A percentile compares a stretch with the other conserved stretches of the same genome.
These are phyloP conservation scores for Bolinopsis microptera DNA, from an alignment of 37 sponge, comb jelly and placozoan genomes.

Conservation along the genomic window DNA sequence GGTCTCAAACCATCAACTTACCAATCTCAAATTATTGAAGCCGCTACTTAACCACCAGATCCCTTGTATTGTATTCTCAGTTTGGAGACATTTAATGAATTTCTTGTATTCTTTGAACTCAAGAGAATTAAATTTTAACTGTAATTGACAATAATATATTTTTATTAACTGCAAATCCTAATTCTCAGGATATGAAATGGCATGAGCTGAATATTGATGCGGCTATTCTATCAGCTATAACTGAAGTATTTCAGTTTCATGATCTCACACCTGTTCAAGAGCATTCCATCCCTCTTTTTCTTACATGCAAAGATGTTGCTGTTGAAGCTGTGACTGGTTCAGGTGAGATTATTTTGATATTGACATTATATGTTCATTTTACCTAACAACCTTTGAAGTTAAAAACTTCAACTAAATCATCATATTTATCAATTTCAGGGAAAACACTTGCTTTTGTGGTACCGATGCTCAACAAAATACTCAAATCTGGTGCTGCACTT, in stretches of 20 bases:
- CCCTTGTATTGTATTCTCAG: no score
- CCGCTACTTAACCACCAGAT: no score
- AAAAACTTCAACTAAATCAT: background rate
- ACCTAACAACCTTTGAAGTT: background rate
- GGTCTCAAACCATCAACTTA: no score
- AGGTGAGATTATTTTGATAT: background rate
- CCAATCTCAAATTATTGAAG: no score
- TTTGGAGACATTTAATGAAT: no score
- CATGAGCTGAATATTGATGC: background rate
- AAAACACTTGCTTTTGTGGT: conserved; percentile 97
- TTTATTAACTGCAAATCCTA: no score
- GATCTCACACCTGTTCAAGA: conserved; percentile 67
- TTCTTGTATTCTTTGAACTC: no score
- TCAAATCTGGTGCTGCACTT: background rate
- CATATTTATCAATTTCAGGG: conserved; percentile 83
- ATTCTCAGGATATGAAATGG: conserved; percentile 56
- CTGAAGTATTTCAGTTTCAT: background rate
- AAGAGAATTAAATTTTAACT: no score
- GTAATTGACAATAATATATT: no score
- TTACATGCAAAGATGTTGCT: conserved; percentile 87
- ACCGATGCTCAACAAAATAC: conserved; percentile 82
- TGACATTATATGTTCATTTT: no score
- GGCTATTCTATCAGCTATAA: background rate
- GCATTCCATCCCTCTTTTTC: conserved; percentile 81
- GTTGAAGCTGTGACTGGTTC: conserved; percentile 83